Conservation (phyloP, 1,140 invertebrate species). For the Pemphigus obesinymphae region DNA sequence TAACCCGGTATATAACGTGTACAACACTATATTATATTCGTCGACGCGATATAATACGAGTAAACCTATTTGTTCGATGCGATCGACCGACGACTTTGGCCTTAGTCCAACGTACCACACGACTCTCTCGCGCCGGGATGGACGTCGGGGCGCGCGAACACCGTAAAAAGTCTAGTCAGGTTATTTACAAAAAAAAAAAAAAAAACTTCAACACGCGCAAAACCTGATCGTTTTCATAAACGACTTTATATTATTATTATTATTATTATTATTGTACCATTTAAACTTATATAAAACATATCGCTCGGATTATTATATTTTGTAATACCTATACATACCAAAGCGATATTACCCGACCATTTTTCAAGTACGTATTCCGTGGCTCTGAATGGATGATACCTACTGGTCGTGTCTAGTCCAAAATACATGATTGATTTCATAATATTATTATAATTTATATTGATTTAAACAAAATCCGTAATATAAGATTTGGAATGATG, state of each 20-base stretch:
- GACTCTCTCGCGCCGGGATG: not conserved
- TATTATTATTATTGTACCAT: too few species aligned
- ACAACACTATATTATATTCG: not conserved
- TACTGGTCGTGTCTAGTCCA: too few species aligned
- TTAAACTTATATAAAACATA: too few species aligned
- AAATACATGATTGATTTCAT: too few species aligned
- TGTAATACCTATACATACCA: too few species aligned
- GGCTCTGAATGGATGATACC: too few species aligned
- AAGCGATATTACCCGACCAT: too few species aligned
- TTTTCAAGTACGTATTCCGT: too few species aligned
- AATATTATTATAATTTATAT: too few species aligned
- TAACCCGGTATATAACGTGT: not conserved
- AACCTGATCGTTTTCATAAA: not conserved
- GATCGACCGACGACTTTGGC: conserved; percentile 3
- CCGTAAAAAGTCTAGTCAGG: not conserved
- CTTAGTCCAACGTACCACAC: not conserved
- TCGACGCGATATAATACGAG: not conserved
- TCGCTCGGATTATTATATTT: too few species aligned
- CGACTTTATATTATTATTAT: not conserved
- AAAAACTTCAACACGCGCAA: conserved; percentile 1
- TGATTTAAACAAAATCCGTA: too few species aligned
- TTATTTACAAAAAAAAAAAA: not conserved
- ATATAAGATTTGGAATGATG: too few species aligned
- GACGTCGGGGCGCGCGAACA: not conserved
- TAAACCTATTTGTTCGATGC: conserved; percentile 26